Evolutionary conservation across 2,888 invertebrate genomes (phyloP).

Genomic region (Folsomia candida): DNA sequence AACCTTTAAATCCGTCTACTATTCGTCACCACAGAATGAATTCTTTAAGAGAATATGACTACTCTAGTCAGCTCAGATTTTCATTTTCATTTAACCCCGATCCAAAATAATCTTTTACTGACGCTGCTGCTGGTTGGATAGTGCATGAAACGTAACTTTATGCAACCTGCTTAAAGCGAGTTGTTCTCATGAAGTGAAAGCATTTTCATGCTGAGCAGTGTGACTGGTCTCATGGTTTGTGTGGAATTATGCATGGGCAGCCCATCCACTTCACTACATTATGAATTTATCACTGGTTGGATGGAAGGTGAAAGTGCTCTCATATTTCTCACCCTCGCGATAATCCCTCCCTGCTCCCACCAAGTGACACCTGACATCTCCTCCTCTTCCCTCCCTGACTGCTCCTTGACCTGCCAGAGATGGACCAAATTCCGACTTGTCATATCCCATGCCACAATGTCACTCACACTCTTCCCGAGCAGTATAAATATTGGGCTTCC

Average conservation of each 20-base stretch:
- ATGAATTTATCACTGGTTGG: not conserved
- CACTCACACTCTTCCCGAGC: too few relatives aligned
- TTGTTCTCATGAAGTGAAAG: not conserved
- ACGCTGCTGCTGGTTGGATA: too few relatives aligned
- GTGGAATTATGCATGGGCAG: not conserved
- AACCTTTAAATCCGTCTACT: too few relatives aligned
- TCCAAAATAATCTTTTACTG: too few relatives aligned
- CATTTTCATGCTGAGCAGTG: not conserved
- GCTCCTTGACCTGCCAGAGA: not conserved
- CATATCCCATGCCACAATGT: not conserved
- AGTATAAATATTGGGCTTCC: too few relatives aligned
- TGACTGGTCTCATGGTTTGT: not conserved
- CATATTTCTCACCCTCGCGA: not conserved
- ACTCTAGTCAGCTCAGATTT: too few relatives aligned
- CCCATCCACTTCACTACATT: not conserved
- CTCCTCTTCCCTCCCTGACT: too few relatives aligned
- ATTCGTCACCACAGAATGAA: too few relatives aligned
- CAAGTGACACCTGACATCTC: not conserved
- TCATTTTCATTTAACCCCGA: too few relatives aligned
- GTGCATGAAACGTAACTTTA: too few relatives aligned
- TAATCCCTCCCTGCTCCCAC: not conserved
- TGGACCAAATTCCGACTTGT: not conserved
- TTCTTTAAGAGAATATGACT: too few relatives aligned
- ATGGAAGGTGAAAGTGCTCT: not conserved
- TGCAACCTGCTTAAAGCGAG: too few relatives aligned